Evolutionary conservation across 1,140 invertebrate genomes (phyloP).

Genomic region (Psix sp.): DNA sequence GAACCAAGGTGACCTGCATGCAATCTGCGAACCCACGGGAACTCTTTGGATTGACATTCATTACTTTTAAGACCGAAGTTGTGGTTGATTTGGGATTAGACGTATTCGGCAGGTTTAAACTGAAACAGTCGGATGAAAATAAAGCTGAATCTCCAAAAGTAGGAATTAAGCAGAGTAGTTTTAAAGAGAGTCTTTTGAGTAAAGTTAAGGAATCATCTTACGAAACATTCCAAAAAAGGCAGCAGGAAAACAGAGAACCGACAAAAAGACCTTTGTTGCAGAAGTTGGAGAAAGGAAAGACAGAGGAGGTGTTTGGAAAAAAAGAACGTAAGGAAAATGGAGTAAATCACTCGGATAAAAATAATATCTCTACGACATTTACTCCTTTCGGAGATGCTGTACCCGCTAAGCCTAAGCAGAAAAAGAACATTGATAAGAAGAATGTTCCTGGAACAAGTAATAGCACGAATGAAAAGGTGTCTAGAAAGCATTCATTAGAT

Average conservation of each 20-base stretch:
- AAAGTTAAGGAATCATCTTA: slow-evolving; percentile 61
- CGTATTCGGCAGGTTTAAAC: slow-evolving; percentile 71
- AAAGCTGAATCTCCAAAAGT: slow-evolving; percentile 64
- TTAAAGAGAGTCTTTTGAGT: slow-evolving; percentile 62
- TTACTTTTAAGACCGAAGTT: slow-evolving; percentile 69
- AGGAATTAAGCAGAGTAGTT: slow-evolving; percentile 59
- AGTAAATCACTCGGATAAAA: background rate
- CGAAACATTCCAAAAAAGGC: slow-evolving; percentile 64
- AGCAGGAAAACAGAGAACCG: slow-evolving; percentile 55
- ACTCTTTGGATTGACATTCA: slow-evolving; percentile 69
- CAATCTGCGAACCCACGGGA: slow-evolving; percentile 71
- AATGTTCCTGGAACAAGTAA: background rate
- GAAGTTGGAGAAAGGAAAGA: slow-evolving; percentile 65
- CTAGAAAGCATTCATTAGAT: slow-evolving; percentile 43
- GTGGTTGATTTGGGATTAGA: slow-evolving; percentile 67
- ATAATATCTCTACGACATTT: background rate
- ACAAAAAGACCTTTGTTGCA: slow-evolving; percentile 65
- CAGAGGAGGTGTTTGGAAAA: slow-evolving; percentile 61
- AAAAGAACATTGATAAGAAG: slow-evolving; percentile 10
- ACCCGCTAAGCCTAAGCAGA: background rate
- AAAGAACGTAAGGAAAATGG: slow-evolving; percentile 13
- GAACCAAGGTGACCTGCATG: slow-evolving; percentile 73
- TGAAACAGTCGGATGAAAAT: slow-evolving; percentile 61
- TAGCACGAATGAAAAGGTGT: background rate
- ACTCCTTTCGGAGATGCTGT: slow-evolving; percentile 39